Percentiles rank a stretch among this genome's conserved stretches.
phyloP scores from a whole-genome alignment of 2,888 invertebrate genomes.

The Lasioglossum oenotherae region DNA sequence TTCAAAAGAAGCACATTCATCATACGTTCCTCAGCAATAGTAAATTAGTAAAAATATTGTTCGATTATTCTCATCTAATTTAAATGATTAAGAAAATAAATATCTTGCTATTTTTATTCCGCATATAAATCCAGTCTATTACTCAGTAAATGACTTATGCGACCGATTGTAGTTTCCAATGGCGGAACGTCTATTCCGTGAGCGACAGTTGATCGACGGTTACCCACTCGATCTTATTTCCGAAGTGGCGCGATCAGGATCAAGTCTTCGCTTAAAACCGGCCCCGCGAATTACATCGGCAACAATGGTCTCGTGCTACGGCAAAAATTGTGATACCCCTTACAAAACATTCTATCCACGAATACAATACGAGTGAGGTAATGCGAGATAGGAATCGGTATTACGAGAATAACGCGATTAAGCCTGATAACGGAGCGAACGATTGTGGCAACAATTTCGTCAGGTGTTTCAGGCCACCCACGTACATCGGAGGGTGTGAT shows the following conservation, averaged over 20 bases:
- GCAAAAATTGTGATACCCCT: slow-evolving; percentile 32
- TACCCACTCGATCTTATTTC: slow-evolving; percentile 12
- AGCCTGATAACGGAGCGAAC: slow-evolving; percentile 54
- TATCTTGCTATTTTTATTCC: neutral
- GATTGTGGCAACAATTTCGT: slow-evolving; percentile 54
- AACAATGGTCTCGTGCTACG: slow-evolving; percentile 8
- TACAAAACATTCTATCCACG: slow-evolving; percentile 35
- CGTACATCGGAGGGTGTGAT: slow-evolving; percentile 39
- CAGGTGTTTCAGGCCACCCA: slow-evolving; percentile 58
- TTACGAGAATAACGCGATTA: slow-evolving; percentile 58
- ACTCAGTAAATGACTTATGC: neutral
- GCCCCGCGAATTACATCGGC: slow-evolving; percentile 22
- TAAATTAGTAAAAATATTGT: too few species aligned
- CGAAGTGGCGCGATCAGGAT: neutral
- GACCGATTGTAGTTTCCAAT: neutral
- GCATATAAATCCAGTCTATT: neutral
- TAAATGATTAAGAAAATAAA: neutral
- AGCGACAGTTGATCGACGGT: neutral
- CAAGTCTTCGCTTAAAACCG: neutral
- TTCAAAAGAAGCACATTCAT: too few species aligned
- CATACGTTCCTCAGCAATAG: neutral
- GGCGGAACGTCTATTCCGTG: neutral
- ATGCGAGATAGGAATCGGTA: slow-evolving; percentile 57
- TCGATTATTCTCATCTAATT: neutral
- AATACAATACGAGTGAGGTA: slow-evolving; percentile 58